These are phyloP conservation scores for Aplidium turbinatum DNA, from an alignment of 23 tunicate species.

Conservation along the genomic window DNA sequence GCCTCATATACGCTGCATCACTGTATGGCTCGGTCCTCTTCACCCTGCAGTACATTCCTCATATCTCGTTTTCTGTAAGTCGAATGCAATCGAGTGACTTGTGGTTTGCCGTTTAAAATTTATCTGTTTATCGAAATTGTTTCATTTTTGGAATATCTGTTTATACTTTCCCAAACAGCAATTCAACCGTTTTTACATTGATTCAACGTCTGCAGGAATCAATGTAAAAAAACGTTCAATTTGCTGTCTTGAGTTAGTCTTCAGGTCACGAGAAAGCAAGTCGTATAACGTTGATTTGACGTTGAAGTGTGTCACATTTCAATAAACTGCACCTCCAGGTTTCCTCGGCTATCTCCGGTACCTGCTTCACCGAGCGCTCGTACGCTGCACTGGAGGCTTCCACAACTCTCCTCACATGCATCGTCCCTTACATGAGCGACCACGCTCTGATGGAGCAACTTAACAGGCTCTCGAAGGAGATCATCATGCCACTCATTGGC, in stretches of 20 bases:
- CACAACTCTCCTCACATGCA: conserved; percentile 41
- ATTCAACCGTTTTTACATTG: too few relatives aligned
- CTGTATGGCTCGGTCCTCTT: conserved; percentile 63
- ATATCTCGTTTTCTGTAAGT: conserved; percentile 59
- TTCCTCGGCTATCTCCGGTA: conserved; percentile 60
- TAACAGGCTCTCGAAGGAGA: conserved; percentile 65
- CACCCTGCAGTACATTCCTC: conserved; percentile 73
- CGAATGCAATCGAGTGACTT: too few relatives aligned
- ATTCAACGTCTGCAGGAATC: too few relatives aligned
- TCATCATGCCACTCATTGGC: conserved; percentile 66
- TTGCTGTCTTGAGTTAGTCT: too few relatives aligned
- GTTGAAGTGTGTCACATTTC: too few relatives aligned
- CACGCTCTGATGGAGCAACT: conserved; percentile 63
- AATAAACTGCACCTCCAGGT: too few relatives aligned
- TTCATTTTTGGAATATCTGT: too few relatives aligned
- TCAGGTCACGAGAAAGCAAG: too few relatives aligned
- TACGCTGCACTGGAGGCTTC: conserved; percentile 70
- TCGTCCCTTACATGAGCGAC: conserved; percentile 52
- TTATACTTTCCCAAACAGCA: too few relatives aligned
- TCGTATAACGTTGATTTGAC: too few relatives aligned
- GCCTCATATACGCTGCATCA: conserved; percentile 57
- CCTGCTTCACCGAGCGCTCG: conserved; percentile 41
- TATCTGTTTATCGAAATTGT: too few relatives aligned
- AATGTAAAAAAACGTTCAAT: too few relatives aligned
- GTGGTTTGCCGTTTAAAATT: neutral